Percentiles rank a stretch among this genome's conserved stretches.
Evolutionary conservation across 1,140 invertebrate genomes (phyloP).

Genomic region (Drosophila orosa): DNA sequence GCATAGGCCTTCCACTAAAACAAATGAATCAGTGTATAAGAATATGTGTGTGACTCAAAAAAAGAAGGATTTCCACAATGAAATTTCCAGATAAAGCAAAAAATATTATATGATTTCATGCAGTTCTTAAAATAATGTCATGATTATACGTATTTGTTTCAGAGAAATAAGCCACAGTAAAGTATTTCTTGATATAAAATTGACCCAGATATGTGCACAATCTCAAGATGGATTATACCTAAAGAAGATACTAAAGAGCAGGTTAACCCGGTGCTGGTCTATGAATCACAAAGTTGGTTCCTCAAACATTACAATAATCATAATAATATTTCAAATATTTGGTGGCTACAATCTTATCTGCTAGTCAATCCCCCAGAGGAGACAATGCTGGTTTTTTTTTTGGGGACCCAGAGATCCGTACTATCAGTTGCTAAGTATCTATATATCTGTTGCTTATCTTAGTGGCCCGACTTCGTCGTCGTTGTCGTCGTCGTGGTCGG

Average conservation of each 20-base stretch:
- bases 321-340: conserved; percentile 31
- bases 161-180: no score
- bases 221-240: neutral
- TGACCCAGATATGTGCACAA: conserved; percentile 19
- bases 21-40: conserved; percentile 16
- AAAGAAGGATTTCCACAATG: neutral
- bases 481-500: conserved; percentile 15
- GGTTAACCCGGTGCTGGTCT: no score
- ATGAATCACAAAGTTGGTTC: conserved; percentile 4
- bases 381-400: conserved; percentile 10
- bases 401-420: conserved; percentile 14
- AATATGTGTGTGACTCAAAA: conserved; percentile 20
- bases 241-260: no score
- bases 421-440: conserved; percentile 37
- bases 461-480: conserved; percentile 4
- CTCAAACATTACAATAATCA: neutral
- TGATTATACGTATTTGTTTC: no score
- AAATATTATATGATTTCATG: neutral
- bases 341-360: conserved; percentile 20
- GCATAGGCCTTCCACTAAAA: neutral
- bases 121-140: neutral
- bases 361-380: conserved; percentile 23
- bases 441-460: conserved; percentile 56
- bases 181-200: no score
- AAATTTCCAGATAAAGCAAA: neutral